These are phyloP conservation scores for Vandiemenella viatica DNA, from an alignment of 2,888 invertebrate genomes.

Conservation along the genomic window DNA sequence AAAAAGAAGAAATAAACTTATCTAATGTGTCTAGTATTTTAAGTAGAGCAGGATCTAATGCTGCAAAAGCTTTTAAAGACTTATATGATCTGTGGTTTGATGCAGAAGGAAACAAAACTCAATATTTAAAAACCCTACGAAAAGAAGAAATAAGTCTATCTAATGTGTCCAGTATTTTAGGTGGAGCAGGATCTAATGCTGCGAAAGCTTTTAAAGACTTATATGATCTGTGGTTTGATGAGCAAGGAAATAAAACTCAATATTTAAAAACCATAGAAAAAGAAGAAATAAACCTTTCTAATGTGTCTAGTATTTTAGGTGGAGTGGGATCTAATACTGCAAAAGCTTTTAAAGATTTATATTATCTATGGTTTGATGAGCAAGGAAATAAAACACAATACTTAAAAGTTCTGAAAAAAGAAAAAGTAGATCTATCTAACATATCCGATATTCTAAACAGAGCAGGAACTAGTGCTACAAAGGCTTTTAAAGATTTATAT, in stretches of 20 bases:
- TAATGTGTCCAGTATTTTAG: constrained; percentile 21
- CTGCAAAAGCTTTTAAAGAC: too few relatives aligned
- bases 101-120: too few relatives aligned
- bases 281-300: constrained; percentile 17
- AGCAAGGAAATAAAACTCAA: background rate
- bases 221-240: too few relatives aligned
- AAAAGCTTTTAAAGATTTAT: constrained; percentile 22
- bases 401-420: background rate
- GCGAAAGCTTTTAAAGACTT: too few relatives aligned
- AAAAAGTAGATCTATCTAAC: constrained; percentile 15
- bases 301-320: constrained; percentile 21
- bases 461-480: constrained; percentile 18
- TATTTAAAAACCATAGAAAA: background rate
- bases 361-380: constrained; percentile 21
- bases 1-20: too few relatives aligned
- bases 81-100: too few relatives aligned
- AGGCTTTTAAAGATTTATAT: constrained; percentile 5
- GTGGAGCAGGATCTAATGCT: constrained; percentile 20
- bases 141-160: too few relatives aligned
- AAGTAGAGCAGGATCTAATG: too few relatives aligned
- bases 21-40: background rate
- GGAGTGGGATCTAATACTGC: constrained; percentile 20
- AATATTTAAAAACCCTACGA: too few relatives aligned
- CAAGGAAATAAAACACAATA: constrained; percentile 16
- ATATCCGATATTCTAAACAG: constrained; percentile 19